Evolutionary conservation across 2,888 invertebrate genomes (phyloP).

Genomic region (Drosophila suboccidentalis): DNA sequence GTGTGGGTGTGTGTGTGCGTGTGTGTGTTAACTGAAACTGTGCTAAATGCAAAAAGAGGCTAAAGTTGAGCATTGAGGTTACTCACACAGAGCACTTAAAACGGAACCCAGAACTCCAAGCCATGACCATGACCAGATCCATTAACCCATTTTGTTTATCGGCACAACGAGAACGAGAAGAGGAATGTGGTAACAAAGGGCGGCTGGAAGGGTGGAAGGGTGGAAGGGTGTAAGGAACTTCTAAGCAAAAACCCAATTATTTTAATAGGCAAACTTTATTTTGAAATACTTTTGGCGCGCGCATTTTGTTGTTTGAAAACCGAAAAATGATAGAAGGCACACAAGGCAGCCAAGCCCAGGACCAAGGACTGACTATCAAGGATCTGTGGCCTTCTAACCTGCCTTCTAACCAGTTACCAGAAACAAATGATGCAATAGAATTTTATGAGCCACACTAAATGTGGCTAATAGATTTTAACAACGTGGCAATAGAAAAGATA

Average conservation of each 20-base stretch:
- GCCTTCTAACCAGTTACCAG: constrained; percentile 61
- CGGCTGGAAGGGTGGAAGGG: not conserved
- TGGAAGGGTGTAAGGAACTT: too few relatives aligned
- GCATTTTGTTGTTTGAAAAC: constrained; percentile 33
- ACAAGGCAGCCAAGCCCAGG: not conserved
- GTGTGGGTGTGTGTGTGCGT: not conserved
- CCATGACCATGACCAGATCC: constrained; percentile 52
- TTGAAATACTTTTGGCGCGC: constrained; percentile 70
- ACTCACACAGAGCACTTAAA: constrained; percentile 43
- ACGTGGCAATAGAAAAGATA: constrained; percentile 82
- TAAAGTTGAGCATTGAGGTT: constrained; percentile 42
- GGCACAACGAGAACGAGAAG: constrained; percentile 32
- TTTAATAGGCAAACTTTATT: constrained; percentile 70
- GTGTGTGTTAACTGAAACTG: constrained; percentile 30
- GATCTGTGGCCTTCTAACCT: constrained; percentile 15
- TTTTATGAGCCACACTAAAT: constrained; percentile 82
- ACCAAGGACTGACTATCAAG: constrained; percentile 19
- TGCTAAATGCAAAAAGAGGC: constrained; percentile 23
- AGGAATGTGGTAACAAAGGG: not conserved
- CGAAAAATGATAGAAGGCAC: constrained; percentile 49
- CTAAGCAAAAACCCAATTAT: constrained; percentile 61
- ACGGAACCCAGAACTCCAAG: constrained; percentile 7
- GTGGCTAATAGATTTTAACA: constrained; percentile 82
- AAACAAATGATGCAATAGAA: constrained; percentile 82
- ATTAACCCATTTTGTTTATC: constrained; percentile 79